A percentile compares a stretch with the other conserved stretches of the same genome.
Conservation (phyloP, 2,888 invertebrate species). For the Rapana venosa region DNA sequence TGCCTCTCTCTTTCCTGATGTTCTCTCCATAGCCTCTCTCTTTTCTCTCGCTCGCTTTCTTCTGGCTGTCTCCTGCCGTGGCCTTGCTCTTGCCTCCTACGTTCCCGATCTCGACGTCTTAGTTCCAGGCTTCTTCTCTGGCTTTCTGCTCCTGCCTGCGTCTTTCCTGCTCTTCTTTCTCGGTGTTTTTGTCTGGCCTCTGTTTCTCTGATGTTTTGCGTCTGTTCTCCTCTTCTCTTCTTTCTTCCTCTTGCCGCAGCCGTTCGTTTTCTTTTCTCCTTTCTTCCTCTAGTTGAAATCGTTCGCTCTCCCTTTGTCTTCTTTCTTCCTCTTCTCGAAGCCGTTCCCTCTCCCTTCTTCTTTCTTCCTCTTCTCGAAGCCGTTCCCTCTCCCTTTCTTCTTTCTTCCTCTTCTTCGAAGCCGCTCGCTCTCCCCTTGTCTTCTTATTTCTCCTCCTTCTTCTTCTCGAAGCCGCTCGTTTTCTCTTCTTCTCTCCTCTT, state of each 20-base stretch:
- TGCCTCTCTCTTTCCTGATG: conserved; percentile 25
- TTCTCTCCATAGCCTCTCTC: not conserved
- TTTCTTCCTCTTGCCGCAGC: not conserved
- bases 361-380: not conserved
- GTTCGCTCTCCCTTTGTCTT: too few species aligned
- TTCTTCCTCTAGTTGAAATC: too few species aligned
- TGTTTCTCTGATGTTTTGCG: too few species aligned
- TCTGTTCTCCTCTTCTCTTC: too few species aligned
- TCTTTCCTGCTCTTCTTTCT: not conserved
- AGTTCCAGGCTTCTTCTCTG: conserved; percentile 31
- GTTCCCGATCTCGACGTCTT: conserved; percentile 31
- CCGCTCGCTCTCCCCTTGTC: too few species aligned
- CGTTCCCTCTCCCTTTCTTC: not conserved
- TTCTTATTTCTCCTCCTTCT: not conserved
- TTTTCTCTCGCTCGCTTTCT: not conserved
- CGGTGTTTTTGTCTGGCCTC: too few species aligned
- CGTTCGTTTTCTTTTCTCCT: not conserved
- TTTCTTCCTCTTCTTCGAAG: too few species aligned
- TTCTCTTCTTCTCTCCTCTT: not conserved
- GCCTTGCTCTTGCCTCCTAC: conserved; percentile 15
- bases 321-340: conserved; percentile 3
- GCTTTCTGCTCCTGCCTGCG: not conserved
- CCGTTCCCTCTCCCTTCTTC: not conserved
- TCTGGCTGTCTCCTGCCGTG: not conserved
- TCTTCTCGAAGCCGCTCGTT: not conserved